Evolutionary conservation across 1,140 invertebrate genomes (phyloP), one percentile per base, ranked within the genome.

Genomic region (Ericerus pela): DNA sequence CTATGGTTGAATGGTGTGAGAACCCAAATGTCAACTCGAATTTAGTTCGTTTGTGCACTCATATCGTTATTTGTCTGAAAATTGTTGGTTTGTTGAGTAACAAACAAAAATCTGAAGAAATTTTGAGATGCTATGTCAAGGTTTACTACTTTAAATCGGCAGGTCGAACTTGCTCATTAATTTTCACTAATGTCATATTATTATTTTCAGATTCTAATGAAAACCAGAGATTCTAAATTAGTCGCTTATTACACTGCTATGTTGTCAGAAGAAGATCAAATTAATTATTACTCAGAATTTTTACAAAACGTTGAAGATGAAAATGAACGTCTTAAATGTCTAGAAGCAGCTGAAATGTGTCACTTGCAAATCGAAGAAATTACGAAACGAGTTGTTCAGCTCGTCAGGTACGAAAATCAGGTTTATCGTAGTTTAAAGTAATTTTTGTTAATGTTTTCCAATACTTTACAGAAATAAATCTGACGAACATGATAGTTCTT

Each of bases 211-310:
- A 51, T 59, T 18, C 54, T 59, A 43, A 84, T 87, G 29, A 73
- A 81, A 58, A 74, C 80, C 43, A 74, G 78, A 1, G 81, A 90
- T 65, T 78, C 85, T n/a, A 74, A 79, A 41, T 70, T 91, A 4
- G 79, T 95, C 8, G 86, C 90, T 2, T 84, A 80, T 66, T 96
- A 95, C 65, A 81, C 82, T 0, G 80, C 87, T 2, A 81, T 79
- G 43, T 70, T 96, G 27, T 81, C 83, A 11, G 66, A 70, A 38
- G 69, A 77, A 3, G 71, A 76, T 51, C 91, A 95, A 70, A 75
- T 89, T 16, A 62, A 73, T 20, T 75, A 84, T 37, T 96, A 88
- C 72, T 81, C 90, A 0, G 73, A 77, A 53, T 84, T 90, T 62
- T 73, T 95, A 57, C 79, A 86, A 65, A 75, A 72, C 47, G 74